Conservation (phyloP, 2,113 vertebrate species). For the Lonchura striata region DNA sequence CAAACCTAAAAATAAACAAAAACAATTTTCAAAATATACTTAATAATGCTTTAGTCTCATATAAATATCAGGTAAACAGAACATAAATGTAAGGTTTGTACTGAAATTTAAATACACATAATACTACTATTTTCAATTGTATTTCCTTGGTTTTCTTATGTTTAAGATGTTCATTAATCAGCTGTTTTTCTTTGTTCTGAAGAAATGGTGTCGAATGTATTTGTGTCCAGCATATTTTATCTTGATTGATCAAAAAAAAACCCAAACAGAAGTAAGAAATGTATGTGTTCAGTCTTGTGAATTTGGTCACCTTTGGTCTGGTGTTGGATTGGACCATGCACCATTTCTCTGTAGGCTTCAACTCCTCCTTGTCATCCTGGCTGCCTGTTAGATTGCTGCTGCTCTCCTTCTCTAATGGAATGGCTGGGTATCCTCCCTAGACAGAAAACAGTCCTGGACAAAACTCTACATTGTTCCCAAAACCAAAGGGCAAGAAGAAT, state of each 20-base stretch:
- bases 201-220: neutral
- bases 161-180: neutral
- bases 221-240: neutral
- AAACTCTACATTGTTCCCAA: fast-evolving
- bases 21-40: neutral
- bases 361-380: neutral
- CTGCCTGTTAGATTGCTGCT: neutral
- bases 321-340: neutral
- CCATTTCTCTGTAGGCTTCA: neutral
- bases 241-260: neutral
- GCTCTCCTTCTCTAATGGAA: neutral
- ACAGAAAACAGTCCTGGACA: too few relatives aligned
- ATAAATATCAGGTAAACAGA: neutral
- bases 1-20: neutral
- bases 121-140: neutral
- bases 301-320: neutral
- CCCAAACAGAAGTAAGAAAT: neutral
- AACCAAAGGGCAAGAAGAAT: neutral
- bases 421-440: neutral
- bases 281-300: fast-evolving
- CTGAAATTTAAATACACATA: neutral
- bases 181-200: neutral
- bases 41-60: neutral
- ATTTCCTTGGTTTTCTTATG: neutral
- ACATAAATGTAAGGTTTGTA: neutral